Evolutionary conservation across 92 coral and sea anemone species (phyloP).

Genomic region (Heliopora coerulea): DNA sequence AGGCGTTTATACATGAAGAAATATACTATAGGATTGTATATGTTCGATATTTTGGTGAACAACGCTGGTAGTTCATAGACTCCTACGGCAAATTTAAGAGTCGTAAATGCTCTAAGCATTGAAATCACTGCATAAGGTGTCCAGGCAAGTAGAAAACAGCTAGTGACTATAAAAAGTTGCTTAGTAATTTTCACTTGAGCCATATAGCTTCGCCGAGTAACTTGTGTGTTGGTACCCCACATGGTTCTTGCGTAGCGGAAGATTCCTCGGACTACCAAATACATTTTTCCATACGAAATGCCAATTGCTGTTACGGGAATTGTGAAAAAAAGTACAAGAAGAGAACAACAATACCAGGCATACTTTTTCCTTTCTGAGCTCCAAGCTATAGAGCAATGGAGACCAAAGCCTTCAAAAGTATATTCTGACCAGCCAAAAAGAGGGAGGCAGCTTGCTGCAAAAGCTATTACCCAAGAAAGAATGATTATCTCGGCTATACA

Average conservation of each 20-base stretch:
- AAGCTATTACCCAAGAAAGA: slow-evolving; percentile 56
- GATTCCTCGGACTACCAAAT: slow-evolving; percentile 11
- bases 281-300: slow-evolving; percentile 14
- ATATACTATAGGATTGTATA: slow-evolving; percentile 71
- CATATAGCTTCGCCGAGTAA: slow-evolving; percentile 49
- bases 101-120: slow-evolving; percentile 48
- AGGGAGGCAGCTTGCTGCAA: slow-evolving; percentile 57
- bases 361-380: neutral
- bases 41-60: slow-evolving; percentile 56
- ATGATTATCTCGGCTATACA: slow-evolving; percentile 17
- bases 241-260: slow-evolving; percentile 40
- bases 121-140: slow-evolving; percentile 82
- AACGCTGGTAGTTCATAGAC: slow-evolving; percentile 43
- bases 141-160: slow-evolving; percentile 78
- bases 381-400: slow-evolving; percentile 72
- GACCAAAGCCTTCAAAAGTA: slow-evolving; percentile 55
- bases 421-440: slow-evolving; percentile 71
- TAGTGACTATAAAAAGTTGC: slow-evolving; percentile 54
- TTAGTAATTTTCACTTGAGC: slow-evolving; percentile 54
- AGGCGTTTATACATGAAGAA: slow-evolving; percentile 65
- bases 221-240: slow-evolving; percentile 55
- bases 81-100: slow-evolving; percentile 12
- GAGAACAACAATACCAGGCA: slow-evolving; percentile 43
- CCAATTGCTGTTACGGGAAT: slow-evolving; percentile 47
- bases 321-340: slow-evolving; percentile 63